Base-by-base conservation (phyloP, 2,113 vertebrate species). In the Aegotheles bennettii region DNA sequence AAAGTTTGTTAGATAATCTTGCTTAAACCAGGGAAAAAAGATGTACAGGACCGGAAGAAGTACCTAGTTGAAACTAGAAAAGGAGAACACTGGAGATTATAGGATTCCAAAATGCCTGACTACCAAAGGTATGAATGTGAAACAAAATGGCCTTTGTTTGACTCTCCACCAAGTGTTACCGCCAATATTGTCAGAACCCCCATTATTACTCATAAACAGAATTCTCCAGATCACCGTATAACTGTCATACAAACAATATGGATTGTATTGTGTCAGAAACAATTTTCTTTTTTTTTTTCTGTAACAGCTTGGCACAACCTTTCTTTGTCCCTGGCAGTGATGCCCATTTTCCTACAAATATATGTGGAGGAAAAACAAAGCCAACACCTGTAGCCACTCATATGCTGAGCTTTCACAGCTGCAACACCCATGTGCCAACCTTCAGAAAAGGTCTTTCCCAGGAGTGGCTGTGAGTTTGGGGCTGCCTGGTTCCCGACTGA, bases 101-200 rank as follows among this genome's bases (percentile, higher is more conserved):
- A 87, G 56, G 65, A 87, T 84, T 97, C 84, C 73, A 94, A 94
- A 94, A 95, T 79, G 77, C 94, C 95, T 96, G 96, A 82, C 93
- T 93, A 89, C 53, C 54, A 69, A 95, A 97, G 95, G 96, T 96
- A 96, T 3, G 89, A 95, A 51, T 0, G 0, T 68, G 38, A 89
- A 95, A 95, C 54, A 94, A 94, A 97, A 96, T 80, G 47, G 21
- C 77, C 60, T 96, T 97, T 97, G 96, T 93, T 91, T 94, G 60
- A 68, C 61, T 95, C 59, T 92, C 38, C 51, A 70, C 20, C 67
- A 84, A 92, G 67, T 68, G 36, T 36, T 94, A 64, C 82, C 0
- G 7, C 89, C 75, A 84, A 21, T 42, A 43, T 20, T 95, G 90
- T 84, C 93, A 96, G 68, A 95, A 83, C 8, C 6, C 0, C 77